phyloP scores from a whole-genome alignment of 2,113 vertebrate genomes.

The Callospermophilus lateralis region DNA sequence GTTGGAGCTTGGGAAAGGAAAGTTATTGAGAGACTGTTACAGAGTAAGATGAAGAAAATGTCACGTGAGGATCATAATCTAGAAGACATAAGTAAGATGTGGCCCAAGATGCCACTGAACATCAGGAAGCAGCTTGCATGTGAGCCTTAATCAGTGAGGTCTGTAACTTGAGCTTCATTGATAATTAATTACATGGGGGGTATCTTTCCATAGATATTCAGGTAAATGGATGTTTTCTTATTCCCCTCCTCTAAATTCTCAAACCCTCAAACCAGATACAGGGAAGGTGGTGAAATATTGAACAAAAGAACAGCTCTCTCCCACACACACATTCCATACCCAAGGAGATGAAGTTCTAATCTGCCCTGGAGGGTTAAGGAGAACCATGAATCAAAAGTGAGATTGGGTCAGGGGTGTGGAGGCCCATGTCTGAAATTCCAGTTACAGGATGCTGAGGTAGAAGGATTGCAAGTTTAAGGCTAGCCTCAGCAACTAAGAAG shows the following conservation, averaged over 20 bases:
- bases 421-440: too few relatives aligned
- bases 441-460: too few relatives aligned
- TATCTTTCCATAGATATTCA: conserved; percentile 10
- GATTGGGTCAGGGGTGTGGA: neutral
- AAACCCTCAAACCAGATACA: neutral
- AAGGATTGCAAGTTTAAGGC: too few relatives aligned
- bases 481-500: too few relatives aligned
- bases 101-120: neutral
- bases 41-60: conserved; percentile 22
- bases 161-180: neutral
- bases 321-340: neutral
- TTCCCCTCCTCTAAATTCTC: neutral
- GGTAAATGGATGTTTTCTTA: neutral
- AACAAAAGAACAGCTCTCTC: neutral
- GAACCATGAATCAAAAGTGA: neutral
- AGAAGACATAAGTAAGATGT: neutral
- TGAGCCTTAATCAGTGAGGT: neutral
- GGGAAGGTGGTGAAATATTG: neutral
- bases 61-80: neutral
- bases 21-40: conserved; percentile 30
- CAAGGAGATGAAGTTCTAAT: neutral
- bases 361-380: neutral
- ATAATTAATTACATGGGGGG: neutral
- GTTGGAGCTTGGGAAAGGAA: neutral
- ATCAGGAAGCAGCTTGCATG: neutral